Percentiles rank a stretch among this genome's conserved stretches.
Conservation (phyloP, 2,888 invertebrate genomes). For the Lymantria monacha region DNA sequence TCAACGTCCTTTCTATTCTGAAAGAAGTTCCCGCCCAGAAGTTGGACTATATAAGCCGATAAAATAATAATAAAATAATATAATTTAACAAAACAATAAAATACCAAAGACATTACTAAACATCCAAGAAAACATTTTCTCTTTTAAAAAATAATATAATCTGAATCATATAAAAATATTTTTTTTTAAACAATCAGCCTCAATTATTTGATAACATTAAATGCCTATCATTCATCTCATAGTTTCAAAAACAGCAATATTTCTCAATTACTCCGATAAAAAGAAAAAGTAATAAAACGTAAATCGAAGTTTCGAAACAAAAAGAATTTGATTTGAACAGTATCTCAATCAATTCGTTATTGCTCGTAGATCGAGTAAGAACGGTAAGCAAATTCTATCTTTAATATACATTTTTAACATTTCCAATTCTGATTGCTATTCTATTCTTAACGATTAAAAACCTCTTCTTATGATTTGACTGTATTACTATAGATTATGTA, state of each 20-base stretch:
- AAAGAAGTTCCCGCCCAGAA: no score
- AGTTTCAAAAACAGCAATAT: conserved; percentile 35
- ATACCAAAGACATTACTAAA: no score
- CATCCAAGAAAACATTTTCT: no score
- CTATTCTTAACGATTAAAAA: neutral
- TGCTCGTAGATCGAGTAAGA: conserved; percentile 22
- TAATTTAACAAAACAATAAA: no score
- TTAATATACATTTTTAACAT: neutral
- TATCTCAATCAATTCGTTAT: conserved; percentile 56
- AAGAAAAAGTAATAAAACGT: conserved; percentile 57
- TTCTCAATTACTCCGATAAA: conserved; percentile 50
- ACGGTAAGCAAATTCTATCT: conserved; percentile 39
- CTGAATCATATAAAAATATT: no score
- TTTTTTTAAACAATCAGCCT: no score
- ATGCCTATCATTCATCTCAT: neutral
- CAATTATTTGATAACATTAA: neutral
- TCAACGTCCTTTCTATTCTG: no score
- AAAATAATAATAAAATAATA: no score
- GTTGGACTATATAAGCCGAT: no score
- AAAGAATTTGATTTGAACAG: conserved; percentile 56
- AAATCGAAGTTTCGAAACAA: conserved; percentile 66
- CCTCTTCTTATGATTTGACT: neutral
- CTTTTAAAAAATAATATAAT: no score
- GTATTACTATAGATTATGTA: neutral
- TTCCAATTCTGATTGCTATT: neutral